Base-by-base conservation (phyloP, 2,888 invertebrate genomes). In the Oscheius sp. region DNA sequence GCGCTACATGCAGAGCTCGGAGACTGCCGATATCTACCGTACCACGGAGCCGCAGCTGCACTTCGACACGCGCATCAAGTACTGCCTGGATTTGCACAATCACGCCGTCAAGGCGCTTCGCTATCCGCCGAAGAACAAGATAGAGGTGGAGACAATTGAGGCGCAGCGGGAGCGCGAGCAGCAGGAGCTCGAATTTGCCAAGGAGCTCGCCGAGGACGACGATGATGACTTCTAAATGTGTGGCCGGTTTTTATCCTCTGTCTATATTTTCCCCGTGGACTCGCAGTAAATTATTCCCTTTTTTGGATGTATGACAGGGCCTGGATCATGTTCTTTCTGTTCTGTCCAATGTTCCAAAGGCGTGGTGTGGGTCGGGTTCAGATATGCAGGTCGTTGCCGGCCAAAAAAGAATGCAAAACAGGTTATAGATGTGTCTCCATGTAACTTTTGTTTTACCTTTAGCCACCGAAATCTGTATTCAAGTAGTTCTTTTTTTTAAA, bases 201-300 rank as follows among this genome's bases (percentile, higher is more conserved):
- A 98, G 90, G 98, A 99, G 91, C 96, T 99, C 94, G 97, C 97
- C 7, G 99, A 99, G 89, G 98, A 99, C 90, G 98, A 99, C 90
- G 96, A 97, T 47, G 87, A 87, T 51, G 85, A 85, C 62, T 86
- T 85, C 74, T 86, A 80, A 74, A 37, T 21, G 21, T 21, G 21
- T 21, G 21, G 21, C 21, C 21, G 21, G 21, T 29, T 62, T 51
- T 35, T 53, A 10, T 9, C n/a, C 29, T 42, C 42, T 42, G 42
- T 42, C 7, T 42, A 5, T 42, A 42, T 42, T 42, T 42, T 42
- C 7, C 42, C 7, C 42, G 42, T 3, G 42, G 42, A 7, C 3
- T 7, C 3, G 7, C 42, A 42, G 21, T 42, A 42, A 42, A 42
- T 42, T 42, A 42, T 42, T 42, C 21, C 21, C 21, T 21, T 21